A percentile compares a stretch with the other conserved stretches of the same genome.
These are phyloP conservation scores for Bombus breviceps DNA, from an alignment of 1,140 invertebrate genomes.

Conservation along the genomic window DNA sequence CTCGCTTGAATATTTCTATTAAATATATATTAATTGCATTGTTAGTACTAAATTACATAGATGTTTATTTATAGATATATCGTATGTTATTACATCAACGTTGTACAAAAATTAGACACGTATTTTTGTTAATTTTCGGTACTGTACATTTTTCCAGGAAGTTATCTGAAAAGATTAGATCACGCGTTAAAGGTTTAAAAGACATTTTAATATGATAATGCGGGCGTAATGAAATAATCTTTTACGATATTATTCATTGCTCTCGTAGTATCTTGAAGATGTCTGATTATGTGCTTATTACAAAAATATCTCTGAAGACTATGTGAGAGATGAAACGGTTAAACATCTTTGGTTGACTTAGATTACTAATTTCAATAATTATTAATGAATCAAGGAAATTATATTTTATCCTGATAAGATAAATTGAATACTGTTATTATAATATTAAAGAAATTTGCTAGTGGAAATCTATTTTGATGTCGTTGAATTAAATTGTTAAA, in stretches of 20 bases:
- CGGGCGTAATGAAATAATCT: background rate
- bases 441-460: background rate
- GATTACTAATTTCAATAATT: background rate
- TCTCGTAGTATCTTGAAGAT: background rate
- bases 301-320: background rate
- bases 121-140: conserved; percentile 10
- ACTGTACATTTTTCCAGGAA: background rate
- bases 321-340: background rate
- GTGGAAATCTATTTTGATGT: background rate
- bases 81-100: background rate
- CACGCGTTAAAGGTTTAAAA: background rate
- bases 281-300: background rate
- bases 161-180: background rate
- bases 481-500: background rate
- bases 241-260: background rate
- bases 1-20: background rate
- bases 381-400: background rate
- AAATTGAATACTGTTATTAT: background rate
- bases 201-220: background rate
- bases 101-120: conserved; percentile 1
- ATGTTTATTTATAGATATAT: conserved; percentile 7
- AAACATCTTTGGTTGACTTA: conserved; percentile 3
- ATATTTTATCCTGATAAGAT: background rate
- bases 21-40: background rate
- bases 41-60: background rate